Evolutionary conservation across 2,888 invertebrate species (phyloP).

Genomic region (Cerastoderma edule): DNA sequence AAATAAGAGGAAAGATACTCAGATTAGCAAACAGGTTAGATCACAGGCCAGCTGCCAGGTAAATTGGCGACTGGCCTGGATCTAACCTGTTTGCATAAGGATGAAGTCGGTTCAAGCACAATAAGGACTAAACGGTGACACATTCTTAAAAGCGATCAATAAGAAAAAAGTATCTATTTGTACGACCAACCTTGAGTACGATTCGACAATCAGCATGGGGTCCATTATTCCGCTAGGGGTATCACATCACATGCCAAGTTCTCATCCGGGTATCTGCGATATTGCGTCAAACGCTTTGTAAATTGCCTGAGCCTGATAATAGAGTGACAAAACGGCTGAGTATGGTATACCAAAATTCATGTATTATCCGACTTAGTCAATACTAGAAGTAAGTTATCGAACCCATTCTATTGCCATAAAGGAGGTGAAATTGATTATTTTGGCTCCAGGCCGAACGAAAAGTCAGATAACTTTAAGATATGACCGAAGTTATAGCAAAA

Average conservation of each 20-base stretch:
- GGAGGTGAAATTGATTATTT: conserved; percentile 40
- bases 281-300: conserved; percentile 45
- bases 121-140: too few species aligned
- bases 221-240: conserved; percentile 24
- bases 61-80: too few species aligned
- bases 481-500: too few species aligned
- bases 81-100: too few species aligned
- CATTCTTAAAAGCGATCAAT: too few species aligned
- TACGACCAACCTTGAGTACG: not conserved
- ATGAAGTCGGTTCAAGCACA: too few species aligned
- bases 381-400: conserved; percentile 24
- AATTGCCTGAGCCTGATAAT: conserved; percentile 31
- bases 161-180: too few species aligned
- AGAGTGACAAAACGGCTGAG: conserved; percentile 25
- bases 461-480: too few species aligned
- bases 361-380: not conserved
- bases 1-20: too few species aligned
- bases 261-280: conserved; percentile 28
- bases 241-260: conserved; percentile 33
- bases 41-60: too few species aligned
- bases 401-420: not conserved
- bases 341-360: conserved; percentile 15
- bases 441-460: conserved; percentile 35
- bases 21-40: too few species aligned
- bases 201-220: too few species aligned